Evolutionary conservation across 2,888 invertebrate genomes (phyloP), one percentile per base, ranked within the genome.

Genomic region (Drosophila yooni): DNA sequence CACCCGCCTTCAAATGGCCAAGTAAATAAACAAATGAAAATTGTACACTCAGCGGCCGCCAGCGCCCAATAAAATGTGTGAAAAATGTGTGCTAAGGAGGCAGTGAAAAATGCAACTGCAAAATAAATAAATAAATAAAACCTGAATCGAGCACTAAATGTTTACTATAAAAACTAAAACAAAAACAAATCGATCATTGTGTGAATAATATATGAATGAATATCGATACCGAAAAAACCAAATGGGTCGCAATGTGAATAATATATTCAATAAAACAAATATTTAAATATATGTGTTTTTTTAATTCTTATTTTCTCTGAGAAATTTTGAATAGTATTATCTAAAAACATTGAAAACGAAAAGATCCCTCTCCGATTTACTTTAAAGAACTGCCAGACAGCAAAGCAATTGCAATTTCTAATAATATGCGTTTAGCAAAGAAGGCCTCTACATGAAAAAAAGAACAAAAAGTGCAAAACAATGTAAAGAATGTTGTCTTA

Each of bases 11-110:
- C 69, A 70, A 89, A 88, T 85, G 90, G 86, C 86, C 90, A 83
- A 85, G 85, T 85, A 85, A 85, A 85, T 85, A 85, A 85, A 85
- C 90, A 85, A 85, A 88, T 67, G 70, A 74, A 85, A 71, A 83
- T 85, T 89, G 88, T 82, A 84, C 88, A 89, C 84, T 83, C 86
- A 82, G 65, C 63, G 73, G 53, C 64, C 50, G 81, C 60, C 72
- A 81, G 80, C 69, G 69, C 56, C 64, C 83, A 88, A 89, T 84
- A 77, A 89, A 84, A 88, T 84, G 84, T 85, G 84, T 84, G 88
- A 84, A 80, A 84, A 89, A 89, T 85, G 80, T 79, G 81, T 57
- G 68, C 52, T n/a, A 2, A 56, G 56, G 65, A 69, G 72, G 62
- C 66, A 70, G 66, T 83, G 84, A 69, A 70, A 85, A 90, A 81